Evolutionary conservation across 2,888 invertebrate genomes (phyloP).

Genomic region (Anagyrus pseudococci): DNA sequence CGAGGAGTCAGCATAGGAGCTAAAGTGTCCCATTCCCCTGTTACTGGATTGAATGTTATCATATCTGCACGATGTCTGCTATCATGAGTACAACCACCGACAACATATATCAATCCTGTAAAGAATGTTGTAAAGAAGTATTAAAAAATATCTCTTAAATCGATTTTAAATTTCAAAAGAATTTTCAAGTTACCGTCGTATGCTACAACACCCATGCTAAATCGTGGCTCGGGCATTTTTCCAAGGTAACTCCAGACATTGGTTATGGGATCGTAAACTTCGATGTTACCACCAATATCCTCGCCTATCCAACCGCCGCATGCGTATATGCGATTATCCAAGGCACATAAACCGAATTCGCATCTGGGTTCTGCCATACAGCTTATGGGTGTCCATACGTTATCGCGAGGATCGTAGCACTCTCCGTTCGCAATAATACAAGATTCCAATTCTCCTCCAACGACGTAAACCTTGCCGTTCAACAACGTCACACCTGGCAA

Average conservation of each 20-base stretch:
- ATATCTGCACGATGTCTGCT: constrained; percentile 82
- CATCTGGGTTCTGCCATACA: constrained; percentile 84
- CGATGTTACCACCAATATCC: constrained; percentile 88
- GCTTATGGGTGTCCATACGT: constrained; percentile 63
- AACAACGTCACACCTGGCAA: constrained; percentile 86
- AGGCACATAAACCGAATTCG: constrained; percentile 86
- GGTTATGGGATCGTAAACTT: constrained; percentile 81
- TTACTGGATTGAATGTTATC: constrained; percentile 80
- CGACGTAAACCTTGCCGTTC: constrained; percentile 86
- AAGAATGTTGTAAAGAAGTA: constrained; percentile 28
- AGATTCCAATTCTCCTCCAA: constrained; percentile 90
- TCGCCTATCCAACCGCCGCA: constrained; percentile 94
- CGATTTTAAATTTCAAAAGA: not conserved
- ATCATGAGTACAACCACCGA: constrained; percentile 86
- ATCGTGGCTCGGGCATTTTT: constrained; percentile 82
- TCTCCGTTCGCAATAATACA: constrained; percentile 89
- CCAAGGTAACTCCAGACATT: constrained; percentile 82
- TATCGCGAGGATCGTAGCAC: constrained; percentile 77
- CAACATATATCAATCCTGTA: constrained; percentile 83
- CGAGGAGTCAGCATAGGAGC: constrained; percentile 82
- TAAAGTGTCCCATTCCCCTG: constrained; percentile 79
- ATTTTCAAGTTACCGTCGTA: constrained; percentile 71
- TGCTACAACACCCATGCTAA: constrained; percentile 90
- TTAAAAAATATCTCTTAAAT: not conserved
- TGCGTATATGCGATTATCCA: constrained; percentile 83